These are phyloP conservation scores for Morone chrysops DNA, from an alignment of 2,113 vertebrate species.

Conservation along the genomic window DNA sequence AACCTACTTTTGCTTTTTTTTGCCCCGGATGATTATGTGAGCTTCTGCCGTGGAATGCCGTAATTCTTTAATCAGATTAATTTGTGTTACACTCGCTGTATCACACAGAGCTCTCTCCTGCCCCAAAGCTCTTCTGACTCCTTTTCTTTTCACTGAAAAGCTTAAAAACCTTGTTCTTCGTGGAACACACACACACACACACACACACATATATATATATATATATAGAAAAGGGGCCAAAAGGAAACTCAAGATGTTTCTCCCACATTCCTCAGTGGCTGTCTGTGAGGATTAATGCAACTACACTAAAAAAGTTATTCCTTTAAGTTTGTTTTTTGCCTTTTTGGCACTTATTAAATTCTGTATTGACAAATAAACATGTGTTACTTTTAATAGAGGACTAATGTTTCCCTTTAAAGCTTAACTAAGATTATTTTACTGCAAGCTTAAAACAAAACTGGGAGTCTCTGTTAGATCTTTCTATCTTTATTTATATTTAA, in stretches of 20 bases:
- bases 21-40: constrained; percentile 48
- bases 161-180: neutral
- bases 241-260: neutral
- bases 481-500: too few relatives aligned
- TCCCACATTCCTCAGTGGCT: neutral
- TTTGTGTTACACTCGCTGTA: constrained; percentile 60
- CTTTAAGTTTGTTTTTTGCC: neutral
- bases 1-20: constrained; percentile 42
- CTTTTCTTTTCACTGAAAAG: constrained; percentile 24
- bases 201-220: too few relatives aligned
- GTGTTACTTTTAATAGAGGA: neutral
- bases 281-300: neutral
- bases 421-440: neutral
- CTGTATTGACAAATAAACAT: neutral
- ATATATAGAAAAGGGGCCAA: too few relatives aligned
- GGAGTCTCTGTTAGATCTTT: neutral
- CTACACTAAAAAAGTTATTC: too few relatives aligned
- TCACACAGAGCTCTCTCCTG: constrained; percentile 62
- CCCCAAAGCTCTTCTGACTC: constrained; percentile 42
- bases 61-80: constrained; percentile 85
- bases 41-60: constrained; percentile 75
- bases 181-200: neutral
- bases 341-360: neutral
- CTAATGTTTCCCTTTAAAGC: neutral
- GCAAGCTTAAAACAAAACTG: neutral